Evolutionary conservation across 2,797 vertebrate species (phyloP).

Genomic region (Rhinella marina): DNA sequence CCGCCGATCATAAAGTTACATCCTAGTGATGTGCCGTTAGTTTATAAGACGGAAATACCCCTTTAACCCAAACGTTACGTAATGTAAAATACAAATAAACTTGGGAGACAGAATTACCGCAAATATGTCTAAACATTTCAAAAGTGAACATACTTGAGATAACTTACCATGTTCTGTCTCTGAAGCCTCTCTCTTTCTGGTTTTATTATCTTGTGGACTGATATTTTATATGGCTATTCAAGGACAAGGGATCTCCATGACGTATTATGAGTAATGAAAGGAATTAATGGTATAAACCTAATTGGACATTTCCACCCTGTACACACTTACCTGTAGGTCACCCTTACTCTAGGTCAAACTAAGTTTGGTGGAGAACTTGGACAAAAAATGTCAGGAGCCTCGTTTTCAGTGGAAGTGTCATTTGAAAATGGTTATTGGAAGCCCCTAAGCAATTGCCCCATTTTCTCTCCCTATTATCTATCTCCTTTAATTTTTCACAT

Average conservation of each 20-base stretch:
- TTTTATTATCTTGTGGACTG: background rate
- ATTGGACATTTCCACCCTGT: background rate
- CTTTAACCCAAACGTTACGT: background rate
- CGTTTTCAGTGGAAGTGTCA: too few relatives aligned
- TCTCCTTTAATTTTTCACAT: too few relatives aligned
- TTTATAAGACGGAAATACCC: background rate
- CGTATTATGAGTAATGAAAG: background rate
- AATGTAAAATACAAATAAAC: too few relatives aligned
- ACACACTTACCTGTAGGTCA: background rate
- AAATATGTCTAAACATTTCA: slow-evolving; percentile 5
- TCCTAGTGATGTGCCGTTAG: background rate
- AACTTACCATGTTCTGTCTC: background rate
- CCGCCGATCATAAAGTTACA: too few relatives aligned
- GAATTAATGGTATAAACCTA: background rate
- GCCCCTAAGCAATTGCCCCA: too few relatives aligned
- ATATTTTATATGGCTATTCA: background rate
- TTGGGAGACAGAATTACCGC: background rate
- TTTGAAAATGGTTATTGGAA: too few relatives aligned
- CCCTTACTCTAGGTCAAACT: background rate
- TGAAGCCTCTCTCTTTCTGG: background rate
- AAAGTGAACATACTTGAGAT: slow-evolving; percentile 13
- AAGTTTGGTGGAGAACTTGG: background rate
- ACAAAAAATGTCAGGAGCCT: background rate
- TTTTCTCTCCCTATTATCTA: too few relatives aligned
- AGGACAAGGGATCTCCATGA: background rate